phyloP scores from a whole-genome alignment of 1,140 invertebrate genomes.

The Leguminivora glycinivorella region DNA sequence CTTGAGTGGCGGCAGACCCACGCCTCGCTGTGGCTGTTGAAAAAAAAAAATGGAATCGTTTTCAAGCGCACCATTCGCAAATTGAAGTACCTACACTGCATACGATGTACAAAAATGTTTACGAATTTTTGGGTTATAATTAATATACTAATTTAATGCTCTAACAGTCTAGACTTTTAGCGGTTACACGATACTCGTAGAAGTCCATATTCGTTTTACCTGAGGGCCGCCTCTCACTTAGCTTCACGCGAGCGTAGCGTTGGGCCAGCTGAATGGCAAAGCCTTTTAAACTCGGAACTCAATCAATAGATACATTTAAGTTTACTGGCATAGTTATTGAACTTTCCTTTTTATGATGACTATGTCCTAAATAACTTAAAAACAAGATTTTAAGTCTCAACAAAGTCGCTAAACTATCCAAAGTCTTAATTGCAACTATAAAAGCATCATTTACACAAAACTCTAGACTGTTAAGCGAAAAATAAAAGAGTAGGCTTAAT shows the following conservation, averaged over 20 bases:
- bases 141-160: background rate
- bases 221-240: too few species aligned
- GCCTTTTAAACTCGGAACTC: too few species aligned
- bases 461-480: constrained; percentile 47
- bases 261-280: too few species aligned
- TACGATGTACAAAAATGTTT: background rate
- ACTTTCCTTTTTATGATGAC: too few species aligned
- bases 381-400: background rate
- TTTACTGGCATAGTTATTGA: too few species aligned
- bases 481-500: constrained; percentile 54
- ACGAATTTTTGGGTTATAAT: background rate
- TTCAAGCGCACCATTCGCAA: constrained; percentile 20
- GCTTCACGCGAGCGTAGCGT: too few species aligned
- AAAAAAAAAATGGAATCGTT: constrained; percentile 23
- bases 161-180: background rate
- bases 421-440: constrained; percentile 24
- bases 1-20: constrained; percentile 1
- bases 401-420: background rate
- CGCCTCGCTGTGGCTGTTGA: constrained; percentile 15
- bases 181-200: background rate
- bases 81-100: constrained; percentile 17
- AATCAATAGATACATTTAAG: too few species aligned
- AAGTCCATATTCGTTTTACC: too few species aligned
- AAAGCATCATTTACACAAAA: constrained; percentile 29
- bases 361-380: background rate